Evolutionary conservation across 2,888 invertebrate species (phyloP).

Genomic region (Acleris holmiana): DNA sequence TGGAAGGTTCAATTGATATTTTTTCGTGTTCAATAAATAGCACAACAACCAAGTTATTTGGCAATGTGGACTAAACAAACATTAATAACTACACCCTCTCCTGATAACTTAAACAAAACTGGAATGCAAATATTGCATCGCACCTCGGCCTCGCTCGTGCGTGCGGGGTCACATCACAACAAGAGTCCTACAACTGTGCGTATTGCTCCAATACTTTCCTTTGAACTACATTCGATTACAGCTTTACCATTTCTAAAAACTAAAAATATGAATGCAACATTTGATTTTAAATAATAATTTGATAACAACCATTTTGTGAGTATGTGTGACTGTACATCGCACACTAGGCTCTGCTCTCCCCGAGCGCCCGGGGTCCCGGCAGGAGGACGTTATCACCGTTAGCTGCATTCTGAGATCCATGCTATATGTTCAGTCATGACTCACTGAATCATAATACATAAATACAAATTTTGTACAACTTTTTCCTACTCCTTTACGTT

Average conservation of each 20-base stretch:
- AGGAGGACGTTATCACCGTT: constrained; percentile 55
- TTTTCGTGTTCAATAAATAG: constrained; percentile 78
- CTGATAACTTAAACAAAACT: constrained; percentile 80
- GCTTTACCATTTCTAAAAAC: constrained; percentile 73
- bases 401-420: constrained; percentile 84
- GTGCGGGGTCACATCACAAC: constrained; percentile 57
- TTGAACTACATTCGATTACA: constrained; percentile 80
- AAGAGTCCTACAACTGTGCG: constrained; percentile 73
- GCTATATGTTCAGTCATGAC: constrained; percentile 80
- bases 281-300: constrained; percentile 70
- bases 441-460: constrained; percentile 76
- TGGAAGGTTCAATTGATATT: constrained; percentile 81
- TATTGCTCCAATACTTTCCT: constrained; percentile 75
- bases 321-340: constrained; percentile 75
- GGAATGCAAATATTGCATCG: constrained; percentile 85
- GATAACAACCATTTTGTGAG: constrained; percentile 79
- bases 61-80: constrained; percentile 78
- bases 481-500: constrained; percentile 63
- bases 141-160: constrained; percentile 66
- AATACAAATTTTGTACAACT: constrained; percentile 67
- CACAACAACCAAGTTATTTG: constrained; percentile 83
- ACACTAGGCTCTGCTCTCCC: constrained; percentile 57
- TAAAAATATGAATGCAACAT: constrained; percentile 81
- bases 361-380: background rate
- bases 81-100: constrained; percentile 76